Evolutionary conservation across 2,797 vertebrate species (phyloP), one percentile per base, ranked within the genome.

Genomic region (Falco biarmicus): DNA sequence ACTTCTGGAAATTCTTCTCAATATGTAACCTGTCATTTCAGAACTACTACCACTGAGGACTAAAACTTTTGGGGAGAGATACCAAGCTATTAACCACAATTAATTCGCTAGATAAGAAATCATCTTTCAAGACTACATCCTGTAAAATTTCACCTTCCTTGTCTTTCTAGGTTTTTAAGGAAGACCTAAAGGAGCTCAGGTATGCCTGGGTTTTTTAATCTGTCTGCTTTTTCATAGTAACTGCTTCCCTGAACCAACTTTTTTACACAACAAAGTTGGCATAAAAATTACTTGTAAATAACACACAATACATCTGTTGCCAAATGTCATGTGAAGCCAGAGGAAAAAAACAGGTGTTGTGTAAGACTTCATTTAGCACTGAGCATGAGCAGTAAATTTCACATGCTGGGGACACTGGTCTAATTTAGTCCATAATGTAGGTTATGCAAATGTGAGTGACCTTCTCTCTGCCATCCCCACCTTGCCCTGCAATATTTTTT

Each of bases 141-240:
- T 74, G 24, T 95, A 91, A 94, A 90, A 89, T 73, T 76, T n/a
- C 29, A 57, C 57, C 39, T 87, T 93, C 26, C 21, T 97, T 90
- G 86, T 53, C 94, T 73, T 96, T 76, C 69, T 90, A 99, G 99
- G 97, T 97, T 87, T 99, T 99, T 95, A 99, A 98, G 94, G 98
- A 99, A 79, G 98, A 99, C 96, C 97, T 99, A 29, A 97, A 98
- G 95, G 98, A 99, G 63, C 97, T 99, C 64, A 98, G 98, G 98
- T 98, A 98, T 96, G 81, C 29, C 17, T 48, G 50, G 2, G 1
- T 83, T 26, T 59, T 91, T 85, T 54, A 45, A 56, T 63, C 73
- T 47, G 8, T 66, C 70, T 78, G 39, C 24, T 81, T 88, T 79
- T 89, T 77, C 26, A 3, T 73, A 34, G 5, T 84, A 84, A 69